phyloP scores from a whole-genome alignment of 1,140 invertebrate species.

The Chrysopa pallens region DNA sequence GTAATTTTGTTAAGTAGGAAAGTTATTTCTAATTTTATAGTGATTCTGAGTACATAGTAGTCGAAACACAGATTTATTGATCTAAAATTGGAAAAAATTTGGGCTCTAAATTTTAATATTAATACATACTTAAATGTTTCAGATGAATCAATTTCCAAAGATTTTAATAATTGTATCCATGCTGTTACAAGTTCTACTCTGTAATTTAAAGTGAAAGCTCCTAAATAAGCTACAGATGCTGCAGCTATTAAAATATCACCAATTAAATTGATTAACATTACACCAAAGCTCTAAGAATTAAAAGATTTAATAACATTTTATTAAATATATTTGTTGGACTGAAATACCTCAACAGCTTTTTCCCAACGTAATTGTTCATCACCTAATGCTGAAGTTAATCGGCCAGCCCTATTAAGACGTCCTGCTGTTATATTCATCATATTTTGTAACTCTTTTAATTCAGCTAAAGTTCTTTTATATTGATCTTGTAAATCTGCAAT shows the following conservation, averaged over 20 bases:
- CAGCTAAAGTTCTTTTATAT: slow-evolving; percentile 23
- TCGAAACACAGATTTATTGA: too few relatives aligned
- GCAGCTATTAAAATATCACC: slow-evolving; percentile 72
- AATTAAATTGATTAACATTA: slow-evolving; percentile 41
- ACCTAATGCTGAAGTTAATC: slow-evolving; percentile 63
- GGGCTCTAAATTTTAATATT: too few relatives aligned
- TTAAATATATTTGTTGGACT: not conserved
- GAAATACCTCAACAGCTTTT: slow-evolving; percentile 42
- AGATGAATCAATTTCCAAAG: slow-evolving; percentile 50
- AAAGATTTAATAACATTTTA: not conserved
- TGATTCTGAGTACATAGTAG: too few relatives aligned
- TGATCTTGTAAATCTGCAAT: slow-evolving; percentile 28
- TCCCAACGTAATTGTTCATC: slow-evolving; percentile 74
- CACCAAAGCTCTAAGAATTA: slow-evolving; percentile 21
- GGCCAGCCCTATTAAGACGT: slow-evolving; percentile 57
- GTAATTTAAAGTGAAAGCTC: slow-evolving; percentile 63
- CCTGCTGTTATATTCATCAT: slow-evolving; percentile 59
- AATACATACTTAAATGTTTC: slow-evolving; percentile 33
- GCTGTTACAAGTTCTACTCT: slow-evolving; percentile 42
- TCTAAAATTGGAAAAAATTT: too few relatives aligned
- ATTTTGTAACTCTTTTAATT: slow-evolving; percentile 48
- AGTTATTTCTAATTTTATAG: too few relatives aligned
- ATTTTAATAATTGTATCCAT: slow-evolving; percentile 46
- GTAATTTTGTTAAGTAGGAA: too few relatives aligned
- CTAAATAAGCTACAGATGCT: slow-evolving; percentile 72